Evolutionary conservation across 2,888 invertebrate genomes (phyloP).

Genomic region (Mythimna impura): DNA sequence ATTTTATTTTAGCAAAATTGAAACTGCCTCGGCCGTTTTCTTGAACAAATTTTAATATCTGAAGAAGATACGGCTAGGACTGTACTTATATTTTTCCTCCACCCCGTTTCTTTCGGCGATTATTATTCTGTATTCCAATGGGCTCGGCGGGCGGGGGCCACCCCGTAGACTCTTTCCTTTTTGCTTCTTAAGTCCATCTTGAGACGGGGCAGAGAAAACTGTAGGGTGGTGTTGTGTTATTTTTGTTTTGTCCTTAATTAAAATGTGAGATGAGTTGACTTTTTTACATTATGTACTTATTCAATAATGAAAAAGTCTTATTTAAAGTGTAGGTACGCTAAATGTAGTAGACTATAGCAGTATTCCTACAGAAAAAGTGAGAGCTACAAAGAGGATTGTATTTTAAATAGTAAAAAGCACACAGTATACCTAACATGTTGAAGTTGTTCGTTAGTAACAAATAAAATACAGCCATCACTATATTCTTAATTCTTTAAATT

Average conservation of each 20-base stretch:
- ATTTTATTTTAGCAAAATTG: constrained; percentile 87
- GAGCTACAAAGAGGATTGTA: no score
- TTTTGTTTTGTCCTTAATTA: neutral
- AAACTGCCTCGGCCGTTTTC: constrained; percentile 78
- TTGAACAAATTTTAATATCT: constrained; percentile 89
- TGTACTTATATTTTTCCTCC: constrained; percentile 88
- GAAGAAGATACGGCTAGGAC: constrained; percentile 81
- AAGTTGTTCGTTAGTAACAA: no score
- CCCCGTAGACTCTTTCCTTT: constrained; percentile 90
- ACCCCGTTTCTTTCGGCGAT: constrained; percentile 89
- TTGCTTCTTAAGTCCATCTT: constrained; percentile 91
- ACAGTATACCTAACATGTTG: no score
- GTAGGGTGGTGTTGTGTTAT: constrained; percentile 65
- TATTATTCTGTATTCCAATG: constrained; percentile 90
- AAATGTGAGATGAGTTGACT: neutral
- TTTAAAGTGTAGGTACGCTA: no score
- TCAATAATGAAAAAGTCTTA: neutral
- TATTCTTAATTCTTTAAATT: no score
- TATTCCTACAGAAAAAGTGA: no score
- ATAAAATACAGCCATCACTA: no score
- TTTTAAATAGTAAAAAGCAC: no score
- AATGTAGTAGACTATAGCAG: no score
- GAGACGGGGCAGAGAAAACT: constrained; percentile 77
- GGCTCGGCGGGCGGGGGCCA: constrained; percentile 77
- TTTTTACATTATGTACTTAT: neutral